Conservation (phyloP, 2,113 vertebrate species). For the Sceloporus tristichus region DNA sequence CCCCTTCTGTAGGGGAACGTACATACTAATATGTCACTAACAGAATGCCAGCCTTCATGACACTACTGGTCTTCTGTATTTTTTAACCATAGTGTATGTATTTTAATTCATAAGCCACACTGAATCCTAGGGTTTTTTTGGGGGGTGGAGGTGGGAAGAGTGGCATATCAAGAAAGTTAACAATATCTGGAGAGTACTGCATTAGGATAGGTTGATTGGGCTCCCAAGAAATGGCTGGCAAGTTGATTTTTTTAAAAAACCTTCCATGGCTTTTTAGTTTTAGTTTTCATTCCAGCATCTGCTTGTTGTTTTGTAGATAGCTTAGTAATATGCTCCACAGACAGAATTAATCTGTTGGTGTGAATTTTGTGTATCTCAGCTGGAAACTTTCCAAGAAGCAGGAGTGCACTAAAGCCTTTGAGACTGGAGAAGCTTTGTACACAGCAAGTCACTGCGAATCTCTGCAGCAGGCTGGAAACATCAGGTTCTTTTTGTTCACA, state of each 20-base stretch:
- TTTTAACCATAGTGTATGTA: too few species aligned
- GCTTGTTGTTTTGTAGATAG: not conserved
- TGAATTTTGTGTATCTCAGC: not conserved
- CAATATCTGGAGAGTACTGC: not conserved
- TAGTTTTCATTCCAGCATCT: not conserved
- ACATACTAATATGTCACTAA: too few species aligned
- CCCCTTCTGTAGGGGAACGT: too few species aligned
- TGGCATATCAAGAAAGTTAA: too few species aligned
- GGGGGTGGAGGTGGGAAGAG: too few species aligned
- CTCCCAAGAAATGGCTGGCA: not conserved
- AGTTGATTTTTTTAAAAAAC: not conserved
- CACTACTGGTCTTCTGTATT: too few species aligned
- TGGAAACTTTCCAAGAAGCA: not conserved
- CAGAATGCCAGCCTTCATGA: too few species aligned
- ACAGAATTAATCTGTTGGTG: not conserved
- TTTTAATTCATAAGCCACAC: too few species aligned
- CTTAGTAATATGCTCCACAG: not conserved
- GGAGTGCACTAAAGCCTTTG: not conserved
- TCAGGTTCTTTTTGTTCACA: not conserved
- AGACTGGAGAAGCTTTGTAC: accelerated
- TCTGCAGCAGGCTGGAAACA: not conserved
- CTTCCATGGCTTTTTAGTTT: not conserved
- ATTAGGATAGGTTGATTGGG: not conserved
- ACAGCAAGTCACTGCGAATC: not conserved
- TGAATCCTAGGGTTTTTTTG: too few species aligned